A percentile compares a stretch with the other conserved stretches of the same genome.
Conservation (phyloP, 2,113 vertebrate genomes). For the Chaenocephalus aceratus region DNA sequence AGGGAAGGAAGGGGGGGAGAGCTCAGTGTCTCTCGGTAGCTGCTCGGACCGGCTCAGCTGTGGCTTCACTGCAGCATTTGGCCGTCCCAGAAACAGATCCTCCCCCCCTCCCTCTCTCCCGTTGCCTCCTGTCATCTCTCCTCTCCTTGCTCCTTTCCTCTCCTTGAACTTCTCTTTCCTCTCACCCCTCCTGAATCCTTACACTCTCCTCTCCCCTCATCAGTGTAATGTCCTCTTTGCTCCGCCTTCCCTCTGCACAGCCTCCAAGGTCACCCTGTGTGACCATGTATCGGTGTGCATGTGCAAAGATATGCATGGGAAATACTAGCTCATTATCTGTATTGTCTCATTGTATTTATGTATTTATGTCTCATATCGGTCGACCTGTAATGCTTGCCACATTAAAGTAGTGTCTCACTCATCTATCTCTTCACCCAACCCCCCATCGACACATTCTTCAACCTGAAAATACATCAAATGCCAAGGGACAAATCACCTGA, state of each 20-base stretch:
- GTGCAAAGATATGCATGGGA: too few relatives aligned
- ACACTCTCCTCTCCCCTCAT: conserved; percentile 52
- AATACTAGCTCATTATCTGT: too few relatives aligned
- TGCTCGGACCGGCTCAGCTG: conserved; percentile 44
- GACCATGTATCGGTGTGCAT: background rate
- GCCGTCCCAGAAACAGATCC: conserved; percentile 75
- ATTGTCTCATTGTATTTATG: too few relatives aligned
- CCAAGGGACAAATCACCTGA: too few relatives aligned
- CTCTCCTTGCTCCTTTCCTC: conserved; percentile 12
- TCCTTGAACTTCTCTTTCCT: conserved; percentile 42
- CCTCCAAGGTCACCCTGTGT: conserved; percentile 77
- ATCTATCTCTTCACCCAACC: too few relatives aligned
- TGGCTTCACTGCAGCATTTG: conserved; percentile 73
- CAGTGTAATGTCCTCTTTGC: conserved; percentile 66
- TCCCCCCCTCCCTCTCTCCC: conserved; percentile 18
- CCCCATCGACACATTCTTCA: too few relatives aligned
- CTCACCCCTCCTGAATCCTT: conserved; percentile 43
- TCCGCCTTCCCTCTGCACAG: conserved; percentile 46
- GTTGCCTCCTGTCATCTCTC: conserved; percentile 37
- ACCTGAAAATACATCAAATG: too few relatives aligned
- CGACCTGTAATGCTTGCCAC: too few relatives aligned
- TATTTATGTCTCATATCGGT: too few relatives aligned
- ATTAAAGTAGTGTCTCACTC: too few relatives aligned
- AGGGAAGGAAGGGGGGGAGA: conserved; percentile 4
- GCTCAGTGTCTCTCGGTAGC: conserved; percentile 31